Base-by-base conservation (phyloP, 2,113 vertebrate genomes). In the Phyllopteryx taeniolatus region DNA sequence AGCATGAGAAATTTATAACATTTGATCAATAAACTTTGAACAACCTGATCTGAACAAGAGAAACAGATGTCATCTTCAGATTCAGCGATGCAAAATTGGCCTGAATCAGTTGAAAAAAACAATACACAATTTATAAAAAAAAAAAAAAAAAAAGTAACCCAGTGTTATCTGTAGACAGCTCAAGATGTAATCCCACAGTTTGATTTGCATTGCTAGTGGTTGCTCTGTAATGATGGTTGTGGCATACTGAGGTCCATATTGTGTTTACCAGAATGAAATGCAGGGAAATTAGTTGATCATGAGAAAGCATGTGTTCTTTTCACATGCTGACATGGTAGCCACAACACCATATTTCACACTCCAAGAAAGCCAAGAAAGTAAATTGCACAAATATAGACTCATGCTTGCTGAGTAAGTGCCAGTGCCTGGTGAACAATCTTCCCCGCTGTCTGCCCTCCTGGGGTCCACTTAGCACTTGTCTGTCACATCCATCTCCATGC, bases 291-390 rank as follows among this genome's bases (percentile, higher is more conserved):
- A 56, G 39, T 70, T 62, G 14, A 27, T 61, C 35, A n/a, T 31
- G 66, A 42, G 8, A 67, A 42, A 42, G 15, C 64, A 42, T 65
- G 35, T 60, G 42, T 47, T 66, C 39, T 64, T 75, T 54, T 57
- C 78, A 69, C 47, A 68, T 35, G n/a, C 56, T 64, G 76, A 53
- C 22, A n/a, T 39, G 59, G 22, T 4, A 74, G 69, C n/a, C 79
- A 80, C 47, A 74, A 75, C 82, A 79, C 27, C 70, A 77, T 15
- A 68, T 74, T 78, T 73, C 12, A 20, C 22, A 8, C 47, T 42
- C 1, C 35, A 47, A 15, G 22, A 20, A 15, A 47, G 72, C 79
- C 73, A 83, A 68, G 42, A 76, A 0, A 53, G n/a, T 67, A 65
- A 60, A 22, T 19, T 1, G 35, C 31, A 56, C 1, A 57, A 76